Evolutionary conservation across 2,888 invertebrate species (phyloP), one percentile per base, ranked within the genome.

Genomic region (Oligia strigilis): DNA sequence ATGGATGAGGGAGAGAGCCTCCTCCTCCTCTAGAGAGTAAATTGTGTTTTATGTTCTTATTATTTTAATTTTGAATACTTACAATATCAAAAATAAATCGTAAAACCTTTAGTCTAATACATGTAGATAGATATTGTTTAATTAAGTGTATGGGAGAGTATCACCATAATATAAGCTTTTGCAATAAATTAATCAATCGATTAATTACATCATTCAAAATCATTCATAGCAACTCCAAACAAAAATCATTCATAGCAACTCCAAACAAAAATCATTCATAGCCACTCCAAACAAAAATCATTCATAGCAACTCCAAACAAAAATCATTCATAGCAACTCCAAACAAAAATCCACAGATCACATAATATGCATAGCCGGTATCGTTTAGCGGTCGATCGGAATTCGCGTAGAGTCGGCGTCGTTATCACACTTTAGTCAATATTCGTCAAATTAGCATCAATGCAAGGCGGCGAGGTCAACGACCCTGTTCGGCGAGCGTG

Each of bases 401-500:
- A 88, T 90, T 88, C 81, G 85, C 88, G 87, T 88, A 89, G 85
- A 88, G 77, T 79, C 75, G 82, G 73, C 84, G 87, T 88, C 90
- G 90, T 89, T 89, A 89, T 89, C 90, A 89, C 86, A 85, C 87
- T 86, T 84, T 87, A 85, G 89, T 87, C 88, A 90, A 92, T 92
- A 94, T 94, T 95, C 95, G 95, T 95, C 96, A 95, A 95, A 95
- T 95, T 94, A 95, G 92, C 94, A 95, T 95, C 91, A 93, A 93
- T 95, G 95, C 95, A 95, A 90, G 89, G 88, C 91, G 92, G 92
- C 89, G 89, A 91, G 94, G 91, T 94, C 93, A 84, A 76, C 83
- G 95, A 93, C 95, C 95, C 91, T 89, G 92, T 93, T 93, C 89
- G 93, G 92, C 90, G 92, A 92, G 92, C 94, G 95, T 95, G 95